Base-by-base conservation (phyloP, 2,797 vertebrate species). In the Sebastes oblongus region DNA sequence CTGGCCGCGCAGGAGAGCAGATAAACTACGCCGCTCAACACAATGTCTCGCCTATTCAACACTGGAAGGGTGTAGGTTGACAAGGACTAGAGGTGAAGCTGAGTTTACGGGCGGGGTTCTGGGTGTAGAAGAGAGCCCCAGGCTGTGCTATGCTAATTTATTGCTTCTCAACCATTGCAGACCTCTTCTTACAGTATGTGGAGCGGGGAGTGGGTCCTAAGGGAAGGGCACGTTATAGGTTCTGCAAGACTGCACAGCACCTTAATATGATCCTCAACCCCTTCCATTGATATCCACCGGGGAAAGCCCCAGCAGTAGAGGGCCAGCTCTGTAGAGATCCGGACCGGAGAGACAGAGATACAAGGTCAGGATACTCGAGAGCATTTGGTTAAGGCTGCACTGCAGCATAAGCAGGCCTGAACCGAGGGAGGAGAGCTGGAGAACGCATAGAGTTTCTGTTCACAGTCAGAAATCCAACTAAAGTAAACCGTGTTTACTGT, bases 21-120 rank as follows among this genome's bases (percentile, higher is more conserved):
- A 89, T 91, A 89, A 91, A 91, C 80, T 80, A 72, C 78, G 62
- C 86, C 42, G 77, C 86, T 84, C 77, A 61, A 73, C 88, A 93
- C 91, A 93, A 89, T 83, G 83, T 72, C 72, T 81, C 29, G 32
- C 71, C 85, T 92, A 85, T 92, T 91, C 84, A 75, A 64, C 74
- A 58, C 80, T 64, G 42, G 64, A 80, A 81, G 78, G 82, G 66
- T 60, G 66, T 32, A 46, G 27, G 66, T 30, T 82, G 80, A 79
- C 25, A 52, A 50, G 30, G 55, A 82, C 42, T 14, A 27, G 70
- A 78, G 78, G 80, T 82, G 82, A 86, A 77, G 69, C 56, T 2
- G 67, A 77, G 79, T 81, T 91, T 90, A 86, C 27, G 68, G 72
- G 25, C 11, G 12, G 30, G 25, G 22, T 32, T 77, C 64, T 78